Conservation (phyloP, 2,797 vertebrate species). For the Merluccius polli region DNA sequence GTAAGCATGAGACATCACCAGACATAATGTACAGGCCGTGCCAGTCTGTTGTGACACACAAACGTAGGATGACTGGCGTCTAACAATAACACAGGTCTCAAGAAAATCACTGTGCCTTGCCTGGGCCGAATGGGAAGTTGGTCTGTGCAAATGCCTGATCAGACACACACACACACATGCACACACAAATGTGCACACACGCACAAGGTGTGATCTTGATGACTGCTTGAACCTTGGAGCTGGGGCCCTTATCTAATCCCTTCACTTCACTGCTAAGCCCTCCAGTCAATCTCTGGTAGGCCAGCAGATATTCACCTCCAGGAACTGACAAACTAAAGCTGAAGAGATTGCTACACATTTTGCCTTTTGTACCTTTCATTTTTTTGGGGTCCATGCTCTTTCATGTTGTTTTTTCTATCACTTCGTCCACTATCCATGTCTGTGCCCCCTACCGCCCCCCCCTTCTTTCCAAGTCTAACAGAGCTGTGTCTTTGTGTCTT, state of each 20-base stretch:
- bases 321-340: background rate
- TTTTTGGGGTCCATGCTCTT: background rate
- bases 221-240: background rate
- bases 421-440: background rate
- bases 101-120: slow-evolving; percentile 17
- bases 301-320: background rate
- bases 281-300: background rate
- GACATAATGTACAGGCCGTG: background rate
- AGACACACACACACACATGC: background rate
- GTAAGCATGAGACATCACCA: background rate
- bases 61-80: slow-evolving; percentile 15
- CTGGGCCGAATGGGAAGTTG: slow-evolving; percentile 38
- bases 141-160: slow-evolving; percentile 29
- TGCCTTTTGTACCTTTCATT: background rate
- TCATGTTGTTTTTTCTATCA: background rate
- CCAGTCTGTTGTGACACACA: slow-evolving; percentile 33
- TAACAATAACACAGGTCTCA: slow-evolving; percentile 13
- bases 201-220: background rate
- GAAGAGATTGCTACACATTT: background rate
- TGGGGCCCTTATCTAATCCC: background rate
- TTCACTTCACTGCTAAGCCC: background rate
- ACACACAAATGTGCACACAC: slow-evolving; percentile 7
- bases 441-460: background rate
- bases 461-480: background rate
- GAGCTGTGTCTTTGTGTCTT: background rate